Base-by-base conservation (phyloP, 2,888 invertebrate species). In the Dynastes hyllus region DNA sequence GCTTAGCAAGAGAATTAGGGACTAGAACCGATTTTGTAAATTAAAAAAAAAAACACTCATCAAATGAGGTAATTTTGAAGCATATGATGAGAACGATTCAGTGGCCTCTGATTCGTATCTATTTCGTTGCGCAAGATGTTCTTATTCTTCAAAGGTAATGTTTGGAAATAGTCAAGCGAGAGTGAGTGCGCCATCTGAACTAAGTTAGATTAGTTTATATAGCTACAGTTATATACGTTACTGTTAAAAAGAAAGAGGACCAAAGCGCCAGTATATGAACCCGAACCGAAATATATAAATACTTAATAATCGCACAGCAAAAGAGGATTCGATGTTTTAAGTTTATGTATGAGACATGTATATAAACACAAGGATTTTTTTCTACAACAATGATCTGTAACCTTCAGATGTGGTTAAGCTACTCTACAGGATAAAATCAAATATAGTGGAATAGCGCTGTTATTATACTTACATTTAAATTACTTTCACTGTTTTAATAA, bases 261-360 rank as follows among this genome's bases (percentile, higher is more conserved):
- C 86, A 87, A 87, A 87, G 86, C 86, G 87, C 86, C 87, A 86
- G 86, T 85, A 85, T 81, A 81, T 84, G 88, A 88, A 88, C 88
- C 88, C 88, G 88, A 88, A 88, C 88, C 88, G 88, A 88, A 88
- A 86, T 78, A 67, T 73, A 61, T 69, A 78, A 32, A 50, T 77
- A 37, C 32, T 40, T 58, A 22, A 22, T 76, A 75, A 61, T 61
- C 73, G 73, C 61, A 75, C n/a, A 75, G 58, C 37, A 37, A 6
- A 55, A n/a, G 53, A 71, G 71, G 66, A 22, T 61, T 63, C 61
- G 73, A 75, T 75, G 22, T 61, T 55, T 29, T 40, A 75, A 16
- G 55, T 16, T 53, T 32, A 58, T 63, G 61, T 22, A 61, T 45
- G 61, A 40, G 9, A 75, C 22, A 32, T 16, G 27, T 51, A 69